These are phyloP conservation scores for Pocillopora damicornis DNA, from an alignment of 64 coral and sea anemone genomes.

Conservation along the genomic window DNA sequence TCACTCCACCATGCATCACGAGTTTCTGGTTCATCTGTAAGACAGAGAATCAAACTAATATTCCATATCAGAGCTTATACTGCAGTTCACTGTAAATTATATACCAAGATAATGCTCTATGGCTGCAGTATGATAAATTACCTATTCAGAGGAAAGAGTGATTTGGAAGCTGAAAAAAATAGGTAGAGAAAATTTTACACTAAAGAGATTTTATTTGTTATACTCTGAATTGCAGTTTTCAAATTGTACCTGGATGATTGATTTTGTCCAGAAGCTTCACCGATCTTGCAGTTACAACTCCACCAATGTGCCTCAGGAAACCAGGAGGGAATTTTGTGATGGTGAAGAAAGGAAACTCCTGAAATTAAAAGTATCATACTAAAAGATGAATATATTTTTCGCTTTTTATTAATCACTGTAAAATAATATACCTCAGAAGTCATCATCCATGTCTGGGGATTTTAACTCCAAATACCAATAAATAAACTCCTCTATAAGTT, in stretches of 20 bases:
- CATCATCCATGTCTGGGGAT: no score
- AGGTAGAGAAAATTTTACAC: not conserved
- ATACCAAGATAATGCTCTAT: no score
- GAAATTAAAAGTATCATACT: not conserved
- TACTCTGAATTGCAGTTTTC: not conserved
- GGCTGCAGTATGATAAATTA: no score
- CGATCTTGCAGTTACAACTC: constrained; percentile 93
- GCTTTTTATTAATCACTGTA: not conserved
- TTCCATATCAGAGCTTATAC: no score
- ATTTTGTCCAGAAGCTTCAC: constrained; percentile 93
- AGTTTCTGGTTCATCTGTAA: constrained; percentile 92
- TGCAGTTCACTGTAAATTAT: no score
- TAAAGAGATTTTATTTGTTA: not conserved
- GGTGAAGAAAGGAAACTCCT: constrained; percentile 99
- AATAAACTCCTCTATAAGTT: no score
- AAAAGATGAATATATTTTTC: not conserved
- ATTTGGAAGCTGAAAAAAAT: no score
- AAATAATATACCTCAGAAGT: not conserved
- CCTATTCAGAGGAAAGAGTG: no score
- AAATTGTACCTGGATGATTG: constrained; percentile 83
- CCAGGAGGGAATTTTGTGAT: constrained; percentile 75
- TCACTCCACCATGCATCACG: constrained; percentile 99
- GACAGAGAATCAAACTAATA: not conserved
- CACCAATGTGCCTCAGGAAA: constrained; percentile 79
- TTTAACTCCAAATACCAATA: no score